phyloP scores from a whole-genome alignment of 2,113 vertebrate species.

The Tinamus guttatus region DNA sequence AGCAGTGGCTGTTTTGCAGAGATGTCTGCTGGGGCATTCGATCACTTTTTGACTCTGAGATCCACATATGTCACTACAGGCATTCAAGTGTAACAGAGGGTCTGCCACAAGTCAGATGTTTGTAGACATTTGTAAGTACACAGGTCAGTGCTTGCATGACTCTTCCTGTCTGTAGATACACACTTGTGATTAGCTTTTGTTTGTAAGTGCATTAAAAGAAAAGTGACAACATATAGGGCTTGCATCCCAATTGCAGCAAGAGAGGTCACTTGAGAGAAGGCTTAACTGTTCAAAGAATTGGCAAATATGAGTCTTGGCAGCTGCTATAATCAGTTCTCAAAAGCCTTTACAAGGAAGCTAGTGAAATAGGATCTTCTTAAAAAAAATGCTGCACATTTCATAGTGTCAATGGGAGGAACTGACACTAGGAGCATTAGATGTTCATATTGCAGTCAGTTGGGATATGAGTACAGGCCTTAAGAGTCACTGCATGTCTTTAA shows the following conservation, averaged over 20 bases:
- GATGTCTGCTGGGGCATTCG: not conserved
- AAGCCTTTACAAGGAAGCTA: not conserved
- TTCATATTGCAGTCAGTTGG: not conserved
- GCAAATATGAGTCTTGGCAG: constrained; percentile 17
- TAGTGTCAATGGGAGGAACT: not conserved
- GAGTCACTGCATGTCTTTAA: not conserved
- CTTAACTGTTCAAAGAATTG: constrained; percentile 34
- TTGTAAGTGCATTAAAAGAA: not conserved
- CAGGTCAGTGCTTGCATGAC: not conserved
- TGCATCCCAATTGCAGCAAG: not conserved
- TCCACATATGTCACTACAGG: not conserved
- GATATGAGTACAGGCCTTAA: not conserved
- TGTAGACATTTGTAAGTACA: not conserved
- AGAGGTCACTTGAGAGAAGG: constrained; percentile 22
- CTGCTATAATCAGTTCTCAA: not conserved
- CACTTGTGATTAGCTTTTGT: not conserved
- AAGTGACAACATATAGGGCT: not conserved
- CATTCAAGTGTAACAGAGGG: not conserved
- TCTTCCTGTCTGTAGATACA: not conserved
- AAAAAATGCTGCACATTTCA: not conserved
- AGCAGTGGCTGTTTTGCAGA: not conserved
- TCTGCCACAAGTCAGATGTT: not conserved
- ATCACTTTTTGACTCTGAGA: not conserved
- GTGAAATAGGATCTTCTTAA: not conserved
- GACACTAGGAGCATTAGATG: not conserved